Evolutionary conservation across 2,888 invertebrate genomes (phyloP).

Genomic region (Papilio protenor): DNA sequence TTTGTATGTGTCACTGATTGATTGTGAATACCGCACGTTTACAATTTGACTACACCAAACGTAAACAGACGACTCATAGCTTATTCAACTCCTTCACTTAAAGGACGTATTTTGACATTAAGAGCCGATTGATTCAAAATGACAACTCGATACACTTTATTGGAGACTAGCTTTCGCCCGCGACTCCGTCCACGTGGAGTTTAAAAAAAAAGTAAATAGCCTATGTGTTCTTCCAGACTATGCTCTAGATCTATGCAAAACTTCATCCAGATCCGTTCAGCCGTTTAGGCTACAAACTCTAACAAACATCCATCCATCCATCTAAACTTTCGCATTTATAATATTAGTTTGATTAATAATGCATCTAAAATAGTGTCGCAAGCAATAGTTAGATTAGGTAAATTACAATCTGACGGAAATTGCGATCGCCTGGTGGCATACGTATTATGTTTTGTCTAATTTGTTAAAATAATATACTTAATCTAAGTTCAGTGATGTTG

Average conservation of each 20-base stretch:
- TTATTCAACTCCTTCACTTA: not conserved
- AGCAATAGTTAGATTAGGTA: not conserved
- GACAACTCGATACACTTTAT: too few relatives aligned
- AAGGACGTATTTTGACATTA: not conserved
- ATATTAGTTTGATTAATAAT: too few relatives aligned
- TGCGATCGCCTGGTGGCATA: not conserved
- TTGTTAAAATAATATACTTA: not conserved
- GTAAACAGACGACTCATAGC: not conserved
- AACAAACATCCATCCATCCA: too few relatives aligned
- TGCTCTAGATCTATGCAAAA: too few relatives aligned
- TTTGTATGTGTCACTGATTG: not conserved
- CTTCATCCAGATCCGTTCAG: too few relatives aligned
- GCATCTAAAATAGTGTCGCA: not conserved
- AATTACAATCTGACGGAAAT: not conserved
- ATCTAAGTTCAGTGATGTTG: slow-evolving; percentile 17
- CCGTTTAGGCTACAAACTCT: too few relatives aligned
- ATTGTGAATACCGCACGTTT: not conserved
- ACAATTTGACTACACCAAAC: not conserved
- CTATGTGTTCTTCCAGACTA: too few relatives aligned
- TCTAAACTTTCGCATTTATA: too few relatives aligned
- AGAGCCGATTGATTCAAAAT: not conserved
- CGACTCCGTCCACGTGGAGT: too few relatives aligned
- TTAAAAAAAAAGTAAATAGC: too few relatives aligned
- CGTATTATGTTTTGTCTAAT: slow-evolving; percentile 21
- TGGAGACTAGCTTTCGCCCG: too few relatives aligned